Percentiles rank a stretch among this genome's conserved stretches.
Evolutionary conservation across 92 coral and sea anemone species (phyloP).

Genomic region (Actinostola sp.): DNA sequence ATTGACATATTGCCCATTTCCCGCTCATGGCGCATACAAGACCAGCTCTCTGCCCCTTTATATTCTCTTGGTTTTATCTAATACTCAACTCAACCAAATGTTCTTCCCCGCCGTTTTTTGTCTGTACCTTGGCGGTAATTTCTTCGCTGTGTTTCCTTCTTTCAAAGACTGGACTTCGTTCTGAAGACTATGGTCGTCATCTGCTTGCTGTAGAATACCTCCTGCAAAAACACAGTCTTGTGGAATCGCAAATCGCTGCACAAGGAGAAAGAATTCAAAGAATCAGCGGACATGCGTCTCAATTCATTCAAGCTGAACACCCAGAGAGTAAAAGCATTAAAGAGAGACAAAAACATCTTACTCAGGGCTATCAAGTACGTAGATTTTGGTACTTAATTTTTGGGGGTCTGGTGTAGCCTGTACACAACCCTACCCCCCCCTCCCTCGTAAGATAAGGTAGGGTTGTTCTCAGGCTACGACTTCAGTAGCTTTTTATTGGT

Average conservation of each 20-base stretch:
- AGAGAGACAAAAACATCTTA: conserved; percentile 70
- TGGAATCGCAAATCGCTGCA: conserved; percentile 85
- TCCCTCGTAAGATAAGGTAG: too few relatives aligned
- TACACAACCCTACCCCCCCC: too few relatives aligned
- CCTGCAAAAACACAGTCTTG: conserved; percentile 89
- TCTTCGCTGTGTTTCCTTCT: conserved; percentile 13
- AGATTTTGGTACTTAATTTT: background rate
- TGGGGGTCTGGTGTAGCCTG: too few relatives aligned
- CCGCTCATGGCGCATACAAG: too few relatives aligned
- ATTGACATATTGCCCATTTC: too few relatives aligned
- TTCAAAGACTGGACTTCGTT: conserved; percentile 85
- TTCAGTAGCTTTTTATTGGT: too few relatives aligned
- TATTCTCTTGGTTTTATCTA: too few relatives aligned
- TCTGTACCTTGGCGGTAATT: too few relatives aligned
- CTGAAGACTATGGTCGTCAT: conserved; percentile 94
- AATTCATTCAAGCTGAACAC: conserved; percentile 76
- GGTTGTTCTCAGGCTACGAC: too few relatives aligned
- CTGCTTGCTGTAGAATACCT: conserved; percentile 89
- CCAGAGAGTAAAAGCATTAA: conserved; percentile 81
- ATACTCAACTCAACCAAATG: too few relatives aligned
- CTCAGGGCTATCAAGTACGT: conserved; percentile 78
- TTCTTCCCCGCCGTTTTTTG: too few relatives aligned
- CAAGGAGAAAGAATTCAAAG: conserved; percentile 81
- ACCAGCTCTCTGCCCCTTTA: too few relatives aligned
- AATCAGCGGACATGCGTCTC: conserved; percentile 69